Percentiles rank a stretch among this genome's conserved stretches.
Evolutionary conservation across 2,113 vertebrate species (phyloP).

Genomic region (Dendrocopos noguchii): DNA sequence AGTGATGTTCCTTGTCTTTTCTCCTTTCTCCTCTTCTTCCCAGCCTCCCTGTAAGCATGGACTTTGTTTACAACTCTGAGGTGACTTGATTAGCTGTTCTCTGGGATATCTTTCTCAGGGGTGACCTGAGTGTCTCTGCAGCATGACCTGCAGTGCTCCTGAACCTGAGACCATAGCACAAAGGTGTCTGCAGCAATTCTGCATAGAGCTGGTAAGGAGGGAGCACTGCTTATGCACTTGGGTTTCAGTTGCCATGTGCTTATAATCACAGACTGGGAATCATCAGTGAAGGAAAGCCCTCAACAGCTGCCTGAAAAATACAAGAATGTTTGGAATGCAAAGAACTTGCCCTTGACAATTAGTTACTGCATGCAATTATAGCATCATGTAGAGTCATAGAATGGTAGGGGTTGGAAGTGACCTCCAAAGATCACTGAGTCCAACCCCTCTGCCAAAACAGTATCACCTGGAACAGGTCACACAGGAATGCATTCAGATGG

Average conservation of each 20-base stretch:
- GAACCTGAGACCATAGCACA: fast-evolving
- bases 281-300: background rate
- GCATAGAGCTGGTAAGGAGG: background rate
- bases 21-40: background rate
- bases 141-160: background rate
- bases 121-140: background rate
- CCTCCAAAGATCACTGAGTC: too few species aligned
- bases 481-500: too few species aligned
- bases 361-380: background rate
- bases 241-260: background rate
- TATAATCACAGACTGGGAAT: background rate
- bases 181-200: background rate
- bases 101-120: background rate
- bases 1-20: background rate
- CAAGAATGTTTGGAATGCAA: background rate
- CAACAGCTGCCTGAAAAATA: background rate
- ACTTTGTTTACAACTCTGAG: background rate
- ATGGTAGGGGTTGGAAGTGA: background rate
- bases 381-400: background rate
- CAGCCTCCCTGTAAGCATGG: background rate
- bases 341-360: background rate
- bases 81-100: background rate
- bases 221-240: background rate
- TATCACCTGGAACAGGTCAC: too few species aligned
- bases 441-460: too few species aligned